A percentile compares a stretch with the other conserved stretches of the same genome.
Conservation (phyloP, 2,113 vertebrate genomes). For the Meleagris gallopavo region DNA sequence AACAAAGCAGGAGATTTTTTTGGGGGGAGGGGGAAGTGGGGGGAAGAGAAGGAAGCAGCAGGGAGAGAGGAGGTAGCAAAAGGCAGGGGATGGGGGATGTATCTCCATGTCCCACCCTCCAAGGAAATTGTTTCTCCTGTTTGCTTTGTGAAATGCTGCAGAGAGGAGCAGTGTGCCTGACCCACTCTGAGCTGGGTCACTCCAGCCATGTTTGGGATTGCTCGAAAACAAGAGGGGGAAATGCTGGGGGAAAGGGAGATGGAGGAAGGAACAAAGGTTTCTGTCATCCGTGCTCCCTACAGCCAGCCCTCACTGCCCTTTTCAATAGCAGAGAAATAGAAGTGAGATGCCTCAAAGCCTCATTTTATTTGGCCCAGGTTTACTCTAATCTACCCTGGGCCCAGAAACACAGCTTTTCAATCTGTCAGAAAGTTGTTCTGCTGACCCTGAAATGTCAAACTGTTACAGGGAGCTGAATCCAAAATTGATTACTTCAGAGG, state of each 20-base stretch:
- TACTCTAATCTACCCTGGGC: slow-evolving; percentile 59
- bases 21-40: rapidly evolving
- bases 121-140: no score
- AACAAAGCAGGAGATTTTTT: not conserved
- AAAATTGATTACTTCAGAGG: slow-evolving; percentile 73
- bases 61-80: not conserved
- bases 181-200: not conserved
- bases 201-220: not conserved
- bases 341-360: slow-evolving; percentile 43
- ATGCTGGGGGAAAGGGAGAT: not conserved
- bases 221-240: not conserved
- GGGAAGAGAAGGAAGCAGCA: not conserved
- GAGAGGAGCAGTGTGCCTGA: not conserved
- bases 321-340: slow-evolving; percentile 35
- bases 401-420: slow-evolving; percentile 66
- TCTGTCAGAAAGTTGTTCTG: slow-evolving; percentile 69
- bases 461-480: slow-evolving; percentile 58
- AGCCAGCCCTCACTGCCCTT: not conserved
- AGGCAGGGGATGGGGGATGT: rapidly evolving
- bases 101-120: not conserved
- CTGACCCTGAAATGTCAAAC: slow-evolving; percentile 77
- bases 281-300: not conserved
- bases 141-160: not conserved
- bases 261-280: not conserved
- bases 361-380: slow-evolving; percentile 65